A percentile compares a stretch with the other conserved stretches of the same genome.
phyloP scores from a whole-genome alignment of 2,113 vertebrate species.

The Oncorhynchus gorbuscha region DNA sequence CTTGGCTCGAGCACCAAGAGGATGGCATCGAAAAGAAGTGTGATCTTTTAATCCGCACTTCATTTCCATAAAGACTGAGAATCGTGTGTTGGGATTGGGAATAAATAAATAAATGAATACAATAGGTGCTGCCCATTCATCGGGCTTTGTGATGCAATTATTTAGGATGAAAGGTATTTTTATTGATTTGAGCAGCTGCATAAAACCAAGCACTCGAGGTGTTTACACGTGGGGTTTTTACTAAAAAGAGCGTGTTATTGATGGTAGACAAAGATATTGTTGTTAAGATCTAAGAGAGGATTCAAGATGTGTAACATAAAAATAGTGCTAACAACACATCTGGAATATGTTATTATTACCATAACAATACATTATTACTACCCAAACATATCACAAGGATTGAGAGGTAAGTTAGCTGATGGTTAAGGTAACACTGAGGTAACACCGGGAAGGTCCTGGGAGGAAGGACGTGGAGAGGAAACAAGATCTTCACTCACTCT shows the following conservation, averaged over 20 bases:
- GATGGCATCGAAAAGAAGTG: conserved; percentile 5
- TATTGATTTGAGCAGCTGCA: no score
- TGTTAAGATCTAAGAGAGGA: neutral
- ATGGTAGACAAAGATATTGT: no score
- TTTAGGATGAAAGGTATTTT: no score
- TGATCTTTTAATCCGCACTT: conserved; percentile 18
- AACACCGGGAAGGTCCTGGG: neutral
- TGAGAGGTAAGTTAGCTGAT: neutral
- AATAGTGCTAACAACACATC: neutral
- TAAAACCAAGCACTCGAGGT: no score
- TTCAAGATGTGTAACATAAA: neutral
- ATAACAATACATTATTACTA: neutral
- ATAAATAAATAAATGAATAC: no score
- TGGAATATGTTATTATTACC: no score
- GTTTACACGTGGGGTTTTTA: no score
- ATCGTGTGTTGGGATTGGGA: no score
- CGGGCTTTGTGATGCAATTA: no score
- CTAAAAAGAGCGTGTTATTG: no score
- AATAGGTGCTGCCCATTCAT: no score
- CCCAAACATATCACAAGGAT: neutral
- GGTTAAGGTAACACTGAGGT: neutral
- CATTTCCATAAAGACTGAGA: neutral
- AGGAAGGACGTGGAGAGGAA: neutral
- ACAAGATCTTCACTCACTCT: neutral
- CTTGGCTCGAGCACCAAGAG: conserved; percentile 1